These are phyloP conservation scores for Ostrea edulis DNA, from an alignment of 1,140 invertebrate species.

Conservation along the genomic window DNA sequence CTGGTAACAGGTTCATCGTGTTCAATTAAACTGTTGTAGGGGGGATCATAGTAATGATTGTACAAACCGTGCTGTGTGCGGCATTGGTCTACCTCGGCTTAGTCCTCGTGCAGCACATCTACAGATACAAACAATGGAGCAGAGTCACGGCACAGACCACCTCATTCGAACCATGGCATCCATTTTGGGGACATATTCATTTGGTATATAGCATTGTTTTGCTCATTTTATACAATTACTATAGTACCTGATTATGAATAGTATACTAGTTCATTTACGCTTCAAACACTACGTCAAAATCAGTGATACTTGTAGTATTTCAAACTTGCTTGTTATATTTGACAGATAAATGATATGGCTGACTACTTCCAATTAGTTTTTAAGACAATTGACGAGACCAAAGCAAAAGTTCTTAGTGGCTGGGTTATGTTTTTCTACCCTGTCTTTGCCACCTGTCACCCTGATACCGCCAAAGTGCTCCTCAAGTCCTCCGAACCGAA, in stretches of 20 bases:
- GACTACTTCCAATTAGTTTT: neutral
- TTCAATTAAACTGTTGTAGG: neutral
- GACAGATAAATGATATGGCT: neutral
- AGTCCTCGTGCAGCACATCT: neutral
- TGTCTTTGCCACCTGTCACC: constrained; percentile 48
- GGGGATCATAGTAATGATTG: neutral
- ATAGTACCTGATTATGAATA: too few relatives aligned
- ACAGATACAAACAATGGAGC: constrained; percentile 17
- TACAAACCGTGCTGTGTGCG: neutral
- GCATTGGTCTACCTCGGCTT: neutral
- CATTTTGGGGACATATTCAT: constrained; percentile 18
- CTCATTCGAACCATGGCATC: neutral
- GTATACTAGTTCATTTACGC: too few relatives aligned
- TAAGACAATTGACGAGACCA: neutral
- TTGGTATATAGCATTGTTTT: neutral
- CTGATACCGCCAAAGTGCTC: constrained; percentile 57
- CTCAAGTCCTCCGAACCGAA: constrained; percentile 65
- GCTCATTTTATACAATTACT: too few relatives aligned
- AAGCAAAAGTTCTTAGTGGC: neutral
- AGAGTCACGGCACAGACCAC: neutral
- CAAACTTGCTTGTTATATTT: neutral
- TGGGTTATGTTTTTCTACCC: constrained; percentile 48
- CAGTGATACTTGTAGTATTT: neutral
- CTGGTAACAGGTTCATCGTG: neutral
- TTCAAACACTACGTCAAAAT: too few relatives aligned